Percentiles rank a stretch among this genome's conserved stretches.
phyloP scores from a whole-genome alignment of 1,140 invertebrate species.

The Lepidotrigona ventralis region DNA sequence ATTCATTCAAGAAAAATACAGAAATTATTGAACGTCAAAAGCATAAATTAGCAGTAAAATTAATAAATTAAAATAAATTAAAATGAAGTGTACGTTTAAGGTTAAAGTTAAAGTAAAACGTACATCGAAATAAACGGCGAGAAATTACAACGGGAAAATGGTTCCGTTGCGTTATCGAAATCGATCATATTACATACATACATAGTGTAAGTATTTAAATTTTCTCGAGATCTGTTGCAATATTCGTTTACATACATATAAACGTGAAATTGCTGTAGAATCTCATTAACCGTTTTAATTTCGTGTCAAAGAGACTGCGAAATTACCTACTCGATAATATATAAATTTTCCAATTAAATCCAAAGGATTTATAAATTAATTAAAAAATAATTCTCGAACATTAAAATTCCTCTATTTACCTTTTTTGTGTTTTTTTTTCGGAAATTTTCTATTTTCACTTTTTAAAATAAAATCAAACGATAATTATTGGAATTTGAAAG shows the following conservation, averaged over 20 bases:
- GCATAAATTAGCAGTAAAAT: neutral
- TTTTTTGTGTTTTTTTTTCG: too few species aligned
- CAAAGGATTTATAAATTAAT: neutral
- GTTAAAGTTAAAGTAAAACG: neutral
- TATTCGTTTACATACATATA: neutral
- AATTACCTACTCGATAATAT: neutral
- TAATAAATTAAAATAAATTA: neutral
- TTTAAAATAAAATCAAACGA: too few species aligned
- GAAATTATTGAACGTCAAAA: neutral
- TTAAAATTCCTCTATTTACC: too few species aligned
- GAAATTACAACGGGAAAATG: neutral
- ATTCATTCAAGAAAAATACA: neutral
- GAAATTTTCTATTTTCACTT: too few species aligned
- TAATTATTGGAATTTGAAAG: too few species aligned
- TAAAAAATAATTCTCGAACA: neutral
- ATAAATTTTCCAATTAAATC: neutral
- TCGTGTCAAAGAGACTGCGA: neutral
- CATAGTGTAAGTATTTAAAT: neutral
- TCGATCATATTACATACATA: neutral
- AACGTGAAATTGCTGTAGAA: neutral
- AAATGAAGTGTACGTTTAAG: too few species aligned
- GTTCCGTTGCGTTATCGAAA: neutral
- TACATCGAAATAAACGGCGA: neutral
- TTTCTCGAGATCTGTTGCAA: neutral
- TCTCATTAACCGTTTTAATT: neutral